These are phyloP conservation scores for Lipotes vexillifer DNA, from an alignment of 2,113 vertebrate species.

Conservation along the genomic window DNA sequence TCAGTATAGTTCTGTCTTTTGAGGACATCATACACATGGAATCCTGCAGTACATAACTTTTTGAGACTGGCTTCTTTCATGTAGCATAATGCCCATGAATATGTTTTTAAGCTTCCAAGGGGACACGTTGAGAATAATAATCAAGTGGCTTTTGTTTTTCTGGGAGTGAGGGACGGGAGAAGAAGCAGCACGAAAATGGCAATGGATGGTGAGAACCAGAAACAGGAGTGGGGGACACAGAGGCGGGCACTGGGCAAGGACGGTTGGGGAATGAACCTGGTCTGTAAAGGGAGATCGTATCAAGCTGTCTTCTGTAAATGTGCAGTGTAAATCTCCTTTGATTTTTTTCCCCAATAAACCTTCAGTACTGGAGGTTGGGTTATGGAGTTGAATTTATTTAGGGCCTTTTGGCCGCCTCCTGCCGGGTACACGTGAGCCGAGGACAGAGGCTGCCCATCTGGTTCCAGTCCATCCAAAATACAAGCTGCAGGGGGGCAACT, in stretches of 20 bases:
- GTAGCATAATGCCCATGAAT: background rate
- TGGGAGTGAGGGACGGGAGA: background rate
- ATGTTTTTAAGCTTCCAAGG: background rate
- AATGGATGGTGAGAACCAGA: background rate
- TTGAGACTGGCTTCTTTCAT: background rate
- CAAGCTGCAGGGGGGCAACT: background rate
- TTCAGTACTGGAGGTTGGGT: background rate
- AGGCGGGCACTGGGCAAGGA: background rate
- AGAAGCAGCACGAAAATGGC: background rate
- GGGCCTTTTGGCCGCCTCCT: background rate
- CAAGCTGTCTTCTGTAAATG: background rate
- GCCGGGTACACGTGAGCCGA: background rate
- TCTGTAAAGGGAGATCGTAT: too few relatives aligned
- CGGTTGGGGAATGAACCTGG: background rate
- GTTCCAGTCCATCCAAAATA: background rate
- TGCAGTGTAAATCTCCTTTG: background rate
- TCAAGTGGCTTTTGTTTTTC: constrained; percentile 15
- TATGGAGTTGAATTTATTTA: background rate
- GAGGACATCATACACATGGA: background rate
- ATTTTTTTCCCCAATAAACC: background rate
- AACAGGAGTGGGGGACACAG: background rate
- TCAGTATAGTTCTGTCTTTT: background rate
- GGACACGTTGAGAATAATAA: background rate
- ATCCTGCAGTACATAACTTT: background rate
- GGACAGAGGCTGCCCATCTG: background rate